phyloP scores from a whole-genome alignment of 2,113 vertebrate species.

The Coturnix japonica region DNA sequence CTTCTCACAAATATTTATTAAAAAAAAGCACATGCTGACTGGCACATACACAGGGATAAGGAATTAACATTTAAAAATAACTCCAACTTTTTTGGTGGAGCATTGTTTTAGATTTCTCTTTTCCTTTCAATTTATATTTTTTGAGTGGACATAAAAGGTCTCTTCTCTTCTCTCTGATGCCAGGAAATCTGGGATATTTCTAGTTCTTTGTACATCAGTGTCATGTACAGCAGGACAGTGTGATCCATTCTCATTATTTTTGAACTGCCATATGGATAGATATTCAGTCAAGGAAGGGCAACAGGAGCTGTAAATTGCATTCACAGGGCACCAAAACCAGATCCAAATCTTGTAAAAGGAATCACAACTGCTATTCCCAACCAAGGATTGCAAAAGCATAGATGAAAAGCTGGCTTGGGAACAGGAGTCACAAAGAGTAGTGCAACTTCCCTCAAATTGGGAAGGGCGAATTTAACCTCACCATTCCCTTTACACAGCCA shows the following conservation, averaged over 20 bases:
- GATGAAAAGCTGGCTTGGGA: constrained; percentile 18
- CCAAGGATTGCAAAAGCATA: constrained; percentile 1
- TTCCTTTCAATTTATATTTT: neutral
- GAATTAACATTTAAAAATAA: neutral
- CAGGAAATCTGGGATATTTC: neutral
- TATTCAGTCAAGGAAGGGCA: neutral
- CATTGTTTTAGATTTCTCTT: neutral
- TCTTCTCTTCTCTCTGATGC: neutral
- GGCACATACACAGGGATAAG: neutral
- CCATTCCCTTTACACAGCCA: constrained; percentile 8
- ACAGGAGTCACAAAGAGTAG: fast-evolving
- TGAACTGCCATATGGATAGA: neutral
- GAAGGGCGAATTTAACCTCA: constrained; percentile 45
- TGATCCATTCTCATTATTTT: neutral
- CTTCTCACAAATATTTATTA: neutral
- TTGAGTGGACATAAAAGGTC: neutral
- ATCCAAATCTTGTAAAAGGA: neutral
- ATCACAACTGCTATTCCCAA: neutral
- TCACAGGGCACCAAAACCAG: neutral
- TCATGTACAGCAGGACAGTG: neutral
- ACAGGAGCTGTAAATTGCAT: neutral
- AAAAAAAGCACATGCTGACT: neutral
- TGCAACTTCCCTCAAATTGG: neutral
- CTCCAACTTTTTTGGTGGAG: neutral
- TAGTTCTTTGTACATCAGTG: neutral